A percentile compares a stretch with the other conserved stretches of the same genome.
Conservation (phyloP, 2,888 invertebrate genomes). For the Drosophila barbarae region DNA sequence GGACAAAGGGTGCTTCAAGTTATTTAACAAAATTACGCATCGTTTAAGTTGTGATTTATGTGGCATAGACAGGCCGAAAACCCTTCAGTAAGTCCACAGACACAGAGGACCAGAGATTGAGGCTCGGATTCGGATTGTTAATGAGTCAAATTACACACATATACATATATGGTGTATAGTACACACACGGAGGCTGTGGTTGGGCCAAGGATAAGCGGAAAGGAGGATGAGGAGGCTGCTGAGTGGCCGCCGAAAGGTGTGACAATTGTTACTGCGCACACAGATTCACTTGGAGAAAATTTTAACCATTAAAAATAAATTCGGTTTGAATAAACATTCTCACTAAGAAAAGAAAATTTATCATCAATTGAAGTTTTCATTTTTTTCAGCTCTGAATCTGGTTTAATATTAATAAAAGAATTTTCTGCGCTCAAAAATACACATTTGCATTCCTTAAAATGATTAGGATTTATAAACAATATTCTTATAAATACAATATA, state of each 20-base stretch:
- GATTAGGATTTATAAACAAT: not conserved
- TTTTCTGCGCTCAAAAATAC: not conserved
- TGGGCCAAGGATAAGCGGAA: conserved; percentile 9
- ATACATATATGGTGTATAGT: not conserved
- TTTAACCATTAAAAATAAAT: not conserved
- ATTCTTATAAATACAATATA: not conserved
- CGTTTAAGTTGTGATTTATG: conserved; percentile 78
- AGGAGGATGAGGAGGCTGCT: conserved; percentile 47
- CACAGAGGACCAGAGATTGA: conserved; percentile 31
- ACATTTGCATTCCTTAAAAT: fast-evolving
- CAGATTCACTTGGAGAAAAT: not conserved
- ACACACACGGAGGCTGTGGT: conserved; percentile 21
- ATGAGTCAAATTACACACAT: conserved; percentile 77
- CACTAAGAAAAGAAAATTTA: fast-evolving
- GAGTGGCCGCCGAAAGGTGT: conserved; percentile 75
- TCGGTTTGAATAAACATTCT: too few species aligned
- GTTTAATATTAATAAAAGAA: too few species aligned
- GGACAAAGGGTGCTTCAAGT: conserved; percentile 47
- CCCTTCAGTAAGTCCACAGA: conserved; percentile 57
- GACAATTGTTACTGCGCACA: conserved; percentile 64
- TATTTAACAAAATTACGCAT: conserved; percentile 74
- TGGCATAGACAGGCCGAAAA: conserved; percentile 52
- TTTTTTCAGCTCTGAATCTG: not conserved
- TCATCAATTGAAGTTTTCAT: fast-evolving
- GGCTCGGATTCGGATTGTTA: conserved; percentile 68